These are phyloP conservation scores for Eulemur rufifrons DNA, from an alignment of 2,113 vertebrate species.

Conservation along the genomic window DNA sequence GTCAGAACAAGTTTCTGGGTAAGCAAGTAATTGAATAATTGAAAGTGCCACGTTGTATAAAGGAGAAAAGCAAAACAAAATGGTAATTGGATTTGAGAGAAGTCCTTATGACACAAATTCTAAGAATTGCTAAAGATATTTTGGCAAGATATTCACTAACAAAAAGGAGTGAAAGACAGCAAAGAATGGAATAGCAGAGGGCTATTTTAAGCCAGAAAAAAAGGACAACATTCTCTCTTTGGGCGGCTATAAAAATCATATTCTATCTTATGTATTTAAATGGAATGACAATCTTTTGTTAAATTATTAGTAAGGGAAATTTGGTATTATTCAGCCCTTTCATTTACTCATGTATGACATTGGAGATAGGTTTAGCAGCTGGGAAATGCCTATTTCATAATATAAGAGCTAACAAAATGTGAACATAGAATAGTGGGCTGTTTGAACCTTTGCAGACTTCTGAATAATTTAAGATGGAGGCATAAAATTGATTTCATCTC, in stretches of 20 bases:
- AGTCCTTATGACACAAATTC: not conserved
- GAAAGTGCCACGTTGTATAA: not conserved
- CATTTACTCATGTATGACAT: not conserved
- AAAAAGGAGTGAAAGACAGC: not conserved
- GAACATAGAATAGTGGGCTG: not conserved
- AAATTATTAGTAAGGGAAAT: not conserved
- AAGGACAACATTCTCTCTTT: not conserved
- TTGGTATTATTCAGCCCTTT: not conserved
- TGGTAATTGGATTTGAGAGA: not conserved
- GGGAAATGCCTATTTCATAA: not conserved
- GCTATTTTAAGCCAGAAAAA: not conserved
- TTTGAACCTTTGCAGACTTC: not conserved
- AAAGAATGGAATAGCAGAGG: not conserved
- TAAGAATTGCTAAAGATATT: not conserved
- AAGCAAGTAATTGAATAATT: not conserved
- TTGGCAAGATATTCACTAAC: not conserved
- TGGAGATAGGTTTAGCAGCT: not conserved
- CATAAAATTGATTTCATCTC: not conserved
- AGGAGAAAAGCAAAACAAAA: not conserved
- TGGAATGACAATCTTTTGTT: not conserved
- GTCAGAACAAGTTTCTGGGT: not conserved
- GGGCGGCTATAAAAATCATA: not conserved
- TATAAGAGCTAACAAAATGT: not conserved
- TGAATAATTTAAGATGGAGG: not conserved
- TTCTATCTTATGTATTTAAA: not conserved